A percentile compares a stretch with the other conserved stretches of the same genome.
phyloP scores from a whole-genome alignment of 2,888 invertebrate genomes.

The Baronia brevicornis region DNA sequence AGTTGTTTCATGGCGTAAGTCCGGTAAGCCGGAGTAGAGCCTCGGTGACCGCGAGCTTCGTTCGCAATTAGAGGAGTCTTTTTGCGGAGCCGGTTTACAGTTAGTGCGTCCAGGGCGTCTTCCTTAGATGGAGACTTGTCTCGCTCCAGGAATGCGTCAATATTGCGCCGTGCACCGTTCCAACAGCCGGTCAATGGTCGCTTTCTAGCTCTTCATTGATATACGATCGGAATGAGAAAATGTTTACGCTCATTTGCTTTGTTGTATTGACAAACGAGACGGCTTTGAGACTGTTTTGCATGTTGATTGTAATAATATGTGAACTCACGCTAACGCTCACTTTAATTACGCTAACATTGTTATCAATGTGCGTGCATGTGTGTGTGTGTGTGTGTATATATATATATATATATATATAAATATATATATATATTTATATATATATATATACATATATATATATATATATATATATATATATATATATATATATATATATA shows the following conservation, averaged over 20 bases:
- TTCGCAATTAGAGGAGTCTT: slow-evolving; percentile 51
- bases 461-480: too few species aligned
- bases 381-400: too few species aligned
- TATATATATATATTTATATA: too few species aligned
- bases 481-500: too few species aligned
- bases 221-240: slow-evolving; percentile 14
- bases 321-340: neutral
- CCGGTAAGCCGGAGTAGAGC: slow-evolving; percentile 20
- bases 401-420: too few species aligned
- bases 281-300: neutral
- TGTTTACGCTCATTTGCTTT: slow-evolving; percentile 2
- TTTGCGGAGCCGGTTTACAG: slow-evolving; percentile 48
- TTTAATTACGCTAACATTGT: too few species aligned
- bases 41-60: slow-evolving; percentile 31
- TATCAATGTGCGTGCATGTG: too few species aligned
- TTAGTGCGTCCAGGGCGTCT: slow-evolving; percentile 51
- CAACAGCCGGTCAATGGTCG: slow-evolving; percentile 27
- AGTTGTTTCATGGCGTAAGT: slow-evolving; percentile 5
- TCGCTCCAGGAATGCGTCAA: slow-evolving; percentile 52
- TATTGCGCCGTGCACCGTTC: slow-evolving; percentile 40
- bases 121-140: slow-evolving; percentile 58
- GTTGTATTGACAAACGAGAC: slow-evolving; percentile 8
- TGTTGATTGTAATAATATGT: neutral
- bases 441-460: too few species aligned
- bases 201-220: slow-evolving; percentile 26